Evolutionary conservation across 2,888 invertebrate genomes (phyloP).

Genomic region (Theretra japonica): DNA sequence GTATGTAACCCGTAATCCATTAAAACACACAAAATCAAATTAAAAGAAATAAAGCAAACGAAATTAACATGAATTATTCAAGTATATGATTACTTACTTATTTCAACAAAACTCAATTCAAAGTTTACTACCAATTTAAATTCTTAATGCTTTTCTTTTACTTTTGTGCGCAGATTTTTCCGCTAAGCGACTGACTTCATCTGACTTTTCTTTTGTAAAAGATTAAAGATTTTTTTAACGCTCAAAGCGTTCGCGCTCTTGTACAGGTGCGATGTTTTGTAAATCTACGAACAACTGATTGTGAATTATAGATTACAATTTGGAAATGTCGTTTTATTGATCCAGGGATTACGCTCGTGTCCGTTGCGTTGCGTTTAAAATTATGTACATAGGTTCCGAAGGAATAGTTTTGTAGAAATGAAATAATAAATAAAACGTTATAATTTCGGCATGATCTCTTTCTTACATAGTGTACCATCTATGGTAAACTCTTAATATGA

Average conservation of each 20-base stretch:
- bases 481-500: too few relatives aligned
- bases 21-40: neutral
- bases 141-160: conserved; percentile 58
- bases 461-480: too few relatives aligned
- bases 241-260: neutral
- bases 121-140: conserved; percentile 68
- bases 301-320: neutral
- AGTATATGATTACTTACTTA: conserved; percentile 59
- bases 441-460: too few relatives aligned
- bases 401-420: neutral
- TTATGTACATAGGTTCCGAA: too few relatives aligned
- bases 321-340: neutral
- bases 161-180: conserved; percentile 48
- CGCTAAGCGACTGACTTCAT: conserved; percentile 50
- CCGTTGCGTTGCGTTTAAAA: too few relatives aligned
- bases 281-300: neutral
- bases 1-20: neutral
- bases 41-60: conserved; percentile 44
- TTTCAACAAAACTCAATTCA: conserved; percentile 68
- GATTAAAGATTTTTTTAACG: conserved; percentile 59
- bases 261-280: conserved; percentile 4
- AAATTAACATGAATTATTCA: conserved; percentile 57
- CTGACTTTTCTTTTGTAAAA: conserved; percentile 59
- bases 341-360: neutral
- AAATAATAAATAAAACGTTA: too few relatives aligned